A percentile compares a stretch with the other conserved stretches of the same genome.
Evolutionary conservation across 1,140 invertebrate genomes (phyloP).

Genomic region (Harlomillsia oculata): DNA sequence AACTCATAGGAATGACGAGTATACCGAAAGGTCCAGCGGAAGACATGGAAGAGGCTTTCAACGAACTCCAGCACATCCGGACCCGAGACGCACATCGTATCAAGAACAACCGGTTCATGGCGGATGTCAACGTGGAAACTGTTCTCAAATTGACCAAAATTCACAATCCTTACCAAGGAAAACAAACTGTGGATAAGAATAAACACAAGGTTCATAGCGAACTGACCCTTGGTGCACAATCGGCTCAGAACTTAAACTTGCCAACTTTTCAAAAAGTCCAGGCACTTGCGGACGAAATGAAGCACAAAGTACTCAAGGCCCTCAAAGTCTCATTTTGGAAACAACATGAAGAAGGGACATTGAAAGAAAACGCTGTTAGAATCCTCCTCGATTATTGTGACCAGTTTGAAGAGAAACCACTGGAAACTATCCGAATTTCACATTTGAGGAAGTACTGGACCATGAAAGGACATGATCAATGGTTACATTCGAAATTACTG

Average conservation of each 20-base stretch:
- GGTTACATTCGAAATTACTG: conserved; percentile 8
- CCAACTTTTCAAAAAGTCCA: conserved; percentile 16
- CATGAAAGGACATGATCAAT: conserved; percentile 22
- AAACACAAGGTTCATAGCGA: not conserved
- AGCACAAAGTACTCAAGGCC: conserved; percentile 28
- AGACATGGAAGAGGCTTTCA: conserved; percentile 42
- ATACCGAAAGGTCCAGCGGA: conserved; percentile 40
- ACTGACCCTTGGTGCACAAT: not conserved
- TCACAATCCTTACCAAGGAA: conserved; percentile 33
- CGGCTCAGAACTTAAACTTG: conserved; percentile 14
- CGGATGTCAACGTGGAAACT: conserved; percentile 29
- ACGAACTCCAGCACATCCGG: conserved; percentile 33
- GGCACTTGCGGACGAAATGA: conserved; percentile 31
- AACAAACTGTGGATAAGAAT: not conserved
- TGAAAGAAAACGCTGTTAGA: conserved; percentile 30
- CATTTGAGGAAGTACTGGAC: conserved; percentile 16
- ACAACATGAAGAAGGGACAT: conserved; percentile 34
- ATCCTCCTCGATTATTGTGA: conserved; percentile 16
- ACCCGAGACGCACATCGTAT: conserved; percentile 16
- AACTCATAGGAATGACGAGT: conserved; percentile 42
- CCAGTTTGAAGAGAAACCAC: conserved; percentile 14
- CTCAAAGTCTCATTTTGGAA: conserved; percentile 34
- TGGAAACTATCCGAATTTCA: conserved; percentile 11
- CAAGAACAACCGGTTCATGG: conserved; percentile 30
- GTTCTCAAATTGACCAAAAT: conserved; percentile 38